Evolutionary conservation across 2,113 vertebrate genomes (phyloP).

Genomic region (Puma concolor): DNA sequence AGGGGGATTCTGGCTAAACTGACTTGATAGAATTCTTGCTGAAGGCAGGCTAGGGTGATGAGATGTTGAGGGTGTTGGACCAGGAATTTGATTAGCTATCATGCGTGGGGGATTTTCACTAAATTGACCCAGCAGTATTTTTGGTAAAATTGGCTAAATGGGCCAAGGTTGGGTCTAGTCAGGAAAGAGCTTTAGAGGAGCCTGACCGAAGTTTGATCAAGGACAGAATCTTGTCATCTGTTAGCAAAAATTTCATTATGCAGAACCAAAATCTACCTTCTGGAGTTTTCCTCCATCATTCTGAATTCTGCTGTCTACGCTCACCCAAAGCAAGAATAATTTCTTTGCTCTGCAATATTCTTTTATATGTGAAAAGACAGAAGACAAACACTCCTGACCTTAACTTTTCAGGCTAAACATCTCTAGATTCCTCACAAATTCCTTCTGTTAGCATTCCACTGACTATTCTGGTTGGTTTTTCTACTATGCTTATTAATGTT

Average conservation of each 20-base stretch:
- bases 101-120: not conserved
- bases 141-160: not conserved
- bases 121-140: not conserved
- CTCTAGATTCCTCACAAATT: not conserved
- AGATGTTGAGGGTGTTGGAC: not conserved
- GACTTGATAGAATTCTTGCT: not conserved
- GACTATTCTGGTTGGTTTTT: not conserved
- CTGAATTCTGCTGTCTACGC: not conserved
- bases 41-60: not conserved
- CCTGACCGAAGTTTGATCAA: not conserved
- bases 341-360: not conserved
- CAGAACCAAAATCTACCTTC: not conserved
- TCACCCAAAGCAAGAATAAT: not conserved
- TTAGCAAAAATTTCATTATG: not conserved
- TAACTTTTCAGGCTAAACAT: not conserved
- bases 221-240: not conserved
- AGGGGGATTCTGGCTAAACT: not conserved
- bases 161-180: not conserved
- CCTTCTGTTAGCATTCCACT: not conserved
- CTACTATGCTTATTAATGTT: not conserved
- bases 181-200: not conserved
- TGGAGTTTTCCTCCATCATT: not conserved
- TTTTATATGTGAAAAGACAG: constrained; percentile 6
- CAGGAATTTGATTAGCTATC: not conserved
- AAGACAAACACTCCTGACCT: too few species aligned